Percentiles rank a stretch among this genome's conserved stretches.
Evolutionary conservation across 2,113 vertebrate genomes (phyloP).

Genomic region (Gavialis gangeticus): DNA sequence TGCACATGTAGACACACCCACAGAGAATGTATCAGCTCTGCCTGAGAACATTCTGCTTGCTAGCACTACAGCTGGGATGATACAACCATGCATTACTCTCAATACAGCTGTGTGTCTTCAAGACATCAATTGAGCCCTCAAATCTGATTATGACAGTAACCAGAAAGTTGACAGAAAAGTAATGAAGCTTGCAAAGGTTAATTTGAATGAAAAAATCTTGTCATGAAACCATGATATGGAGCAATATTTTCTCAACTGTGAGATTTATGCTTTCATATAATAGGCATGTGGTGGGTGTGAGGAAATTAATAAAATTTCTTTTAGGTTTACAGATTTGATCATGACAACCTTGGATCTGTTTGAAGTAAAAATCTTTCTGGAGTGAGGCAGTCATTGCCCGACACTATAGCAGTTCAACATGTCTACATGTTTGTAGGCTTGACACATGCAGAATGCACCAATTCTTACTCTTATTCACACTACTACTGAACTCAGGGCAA

Average conservation of each 20-base stretch:
- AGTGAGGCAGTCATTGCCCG: slow-evolving; percentile 28
- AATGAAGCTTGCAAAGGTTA: slow-evolving; percentile 57
- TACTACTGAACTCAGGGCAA: not conserved
- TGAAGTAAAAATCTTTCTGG: slow-evolving; percentile 54
- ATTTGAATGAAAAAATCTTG: slow-evolving; percentile 55
- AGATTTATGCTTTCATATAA: not conserved
- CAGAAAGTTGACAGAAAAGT: slow-evolving; percentile 45
- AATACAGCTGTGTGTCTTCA: slow-evolving; percentile 14
- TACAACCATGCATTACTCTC: not conserved
- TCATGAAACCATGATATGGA: slow-evolving; percentile 24
- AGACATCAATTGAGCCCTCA: slow-evolving; percentile 26
- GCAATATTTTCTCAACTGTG: slow-evolving; percentile 59
- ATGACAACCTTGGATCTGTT: slow-evolving; percentile 51
- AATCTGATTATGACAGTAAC: slow-evolving; percentile 53
- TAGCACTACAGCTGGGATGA: not conserved
- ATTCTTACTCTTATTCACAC: not conserved
- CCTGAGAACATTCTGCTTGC: not conserved
- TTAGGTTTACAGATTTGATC: slow-evolving; percentile 47
- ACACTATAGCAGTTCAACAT: slow-evolving; percentile 2
- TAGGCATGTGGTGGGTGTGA: slow-evolving; percentile 32
- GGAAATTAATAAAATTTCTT: slow-evolving; percentile 42
- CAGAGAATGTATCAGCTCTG: no score
- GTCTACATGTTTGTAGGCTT: not conserved
- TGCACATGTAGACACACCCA: no score
- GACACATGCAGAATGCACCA: not conserved